phyloP scores from a whole-genome alignment of 2,888 invertebrate species.

The Orthosia gothica region DNA sequence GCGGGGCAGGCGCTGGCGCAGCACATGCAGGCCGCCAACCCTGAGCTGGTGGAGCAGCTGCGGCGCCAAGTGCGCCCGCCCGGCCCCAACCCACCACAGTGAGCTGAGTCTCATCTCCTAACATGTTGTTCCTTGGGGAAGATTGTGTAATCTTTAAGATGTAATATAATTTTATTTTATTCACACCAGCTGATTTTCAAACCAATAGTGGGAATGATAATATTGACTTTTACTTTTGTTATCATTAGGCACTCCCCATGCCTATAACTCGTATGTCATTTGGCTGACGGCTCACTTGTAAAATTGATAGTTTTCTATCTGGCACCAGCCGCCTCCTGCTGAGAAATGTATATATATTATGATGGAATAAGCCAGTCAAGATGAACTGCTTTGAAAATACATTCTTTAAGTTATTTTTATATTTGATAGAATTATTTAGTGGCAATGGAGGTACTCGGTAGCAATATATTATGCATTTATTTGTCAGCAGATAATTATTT shows the following conservation, averaged over 20 bases:
- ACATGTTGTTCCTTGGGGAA: constrained; percentile 44
- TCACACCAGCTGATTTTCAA: constrained; percentile 36
- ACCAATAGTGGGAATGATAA: constrained; percentile 26
- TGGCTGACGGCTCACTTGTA: constrained; percentile 17
- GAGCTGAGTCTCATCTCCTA: constrained; percentile 44
- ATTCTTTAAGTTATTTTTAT: constrained; percentile 20
- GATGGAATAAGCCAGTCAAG: constrained; percentile 19
- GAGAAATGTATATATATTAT: constrained; percentile 55
- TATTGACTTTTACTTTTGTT: constrained; percentile 44
- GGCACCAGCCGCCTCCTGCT: constrained; percentile 6
- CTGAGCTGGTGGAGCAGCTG: constrained; percentile 95
- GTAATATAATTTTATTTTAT: constrained; percentile 67
- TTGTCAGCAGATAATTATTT: constrained; percentile 42
- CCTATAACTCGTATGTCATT: constrained; percentile 9
- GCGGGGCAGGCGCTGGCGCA: constrained; percentile 95
- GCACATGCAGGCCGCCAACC: constrained; percentile 96
- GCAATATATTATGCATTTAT: constrained; percentile 62
- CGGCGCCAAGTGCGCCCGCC: constrained; percentile 92
- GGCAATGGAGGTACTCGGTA: constrained; percentile 40
- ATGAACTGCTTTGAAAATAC: constrained; percentile 5
- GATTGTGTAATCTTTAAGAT: constrained; percentile 62
- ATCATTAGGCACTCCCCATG: constrained; percentile 26
- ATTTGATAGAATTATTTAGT: constrained; percentile 28
- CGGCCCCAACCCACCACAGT: constrained; percentile 78
- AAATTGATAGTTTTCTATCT: constrained; percentile 30